Base-by-base conservation (phyloP, 2,888 invertebrate genomes). In the Tenthredo distinguenda region DNA sequence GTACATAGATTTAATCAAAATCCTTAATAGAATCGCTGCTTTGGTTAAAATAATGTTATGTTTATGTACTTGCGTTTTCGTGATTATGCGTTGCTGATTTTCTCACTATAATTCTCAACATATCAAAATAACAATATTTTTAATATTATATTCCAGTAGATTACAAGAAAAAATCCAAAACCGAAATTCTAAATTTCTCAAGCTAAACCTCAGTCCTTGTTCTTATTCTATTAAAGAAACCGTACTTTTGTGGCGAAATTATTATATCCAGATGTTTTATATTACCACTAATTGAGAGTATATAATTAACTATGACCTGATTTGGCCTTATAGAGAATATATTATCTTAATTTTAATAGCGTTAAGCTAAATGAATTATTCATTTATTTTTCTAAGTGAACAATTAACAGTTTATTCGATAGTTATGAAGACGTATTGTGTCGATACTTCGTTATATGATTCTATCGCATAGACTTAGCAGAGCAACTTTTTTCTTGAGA, bases 241-340 rank as follows among this genome's bases (percentile, higher is more conserved):
- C 40, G 15, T 26, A 71, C 40, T 71, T 34, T 71, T 71, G 71
- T 37, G 31, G n/a, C 68, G 43, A 18, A 40, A 15, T 10, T n/a
- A 47, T 47, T 31, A 18, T 43, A 10, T 31, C 15, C 62, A 34
- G 15, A 58, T 62, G 31, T 81, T 81, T 55, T 58, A 21, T 40
- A 62, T 77, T 77, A n/a, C 55, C 34, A 43, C 12, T n/a, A 10
- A 31, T 26, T n/a, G 21, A 37, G 40, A 40, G 40, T 40, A 62
- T 62, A 40, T 10, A 40, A 15, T 62, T 81, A 50, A 50, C 62
- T 21, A 55, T 58, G 58, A 77, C 55, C 62, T 81, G 58, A 81
- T 86, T 85, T 86, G 87, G 87, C 87, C 86, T 86, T 86, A 86
- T 43, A 65, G 85, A 86, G 85, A 77, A 87, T 87, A 87, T 86